Conservation (phyloP, 2,888 invertebrate genomes). For the Drosophila borborema region DNA sequence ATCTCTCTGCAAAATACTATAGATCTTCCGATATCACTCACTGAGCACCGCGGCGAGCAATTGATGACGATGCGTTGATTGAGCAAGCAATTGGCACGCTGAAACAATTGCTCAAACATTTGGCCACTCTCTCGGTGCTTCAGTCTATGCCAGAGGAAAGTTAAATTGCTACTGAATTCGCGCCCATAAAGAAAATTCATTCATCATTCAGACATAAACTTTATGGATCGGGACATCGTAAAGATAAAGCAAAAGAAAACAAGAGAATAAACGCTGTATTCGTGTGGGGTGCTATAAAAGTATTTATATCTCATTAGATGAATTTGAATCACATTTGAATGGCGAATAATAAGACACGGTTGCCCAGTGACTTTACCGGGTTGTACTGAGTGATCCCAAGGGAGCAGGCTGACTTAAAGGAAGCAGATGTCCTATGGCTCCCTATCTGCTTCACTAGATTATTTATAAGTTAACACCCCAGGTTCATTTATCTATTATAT, state of each 20-base stretch:
- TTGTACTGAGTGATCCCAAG: too few species aligned
- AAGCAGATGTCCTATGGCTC: neutral
- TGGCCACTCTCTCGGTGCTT: neutral
- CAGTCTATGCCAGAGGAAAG: constrained; percentile 1
- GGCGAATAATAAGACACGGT: neutral
- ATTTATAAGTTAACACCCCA: neutral
- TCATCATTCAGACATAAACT: neutral
- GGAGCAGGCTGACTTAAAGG: neutral
- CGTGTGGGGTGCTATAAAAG: neutral
- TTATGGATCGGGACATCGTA: constrained; percentile 1
- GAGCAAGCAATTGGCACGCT: constrained; percentile 55
- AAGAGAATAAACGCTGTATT: neutral
- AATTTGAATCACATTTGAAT: neutral
- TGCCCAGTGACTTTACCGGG: too few species aligned
- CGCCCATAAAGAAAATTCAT: neutral
- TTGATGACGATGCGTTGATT: constrained; percentile 64
- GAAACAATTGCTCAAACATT: constrained; percentile 44
- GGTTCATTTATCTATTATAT: too few species aligned
- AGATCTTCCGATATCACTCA: constrained; percentile 30
- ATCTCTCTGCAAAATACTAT: neutral
- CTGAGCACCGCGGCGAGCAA: constrained; percentile 69
- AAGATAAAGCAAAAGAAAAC: neutral
- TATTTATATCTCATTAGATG: neutral
- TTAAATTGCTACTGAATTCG: constrained; percentile 21
- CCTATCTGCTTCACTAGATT: neutral